phyloP scores from a whole-genome alignment of 2,113 vertebrate genomes.

The Xerus inauris region DNA sequence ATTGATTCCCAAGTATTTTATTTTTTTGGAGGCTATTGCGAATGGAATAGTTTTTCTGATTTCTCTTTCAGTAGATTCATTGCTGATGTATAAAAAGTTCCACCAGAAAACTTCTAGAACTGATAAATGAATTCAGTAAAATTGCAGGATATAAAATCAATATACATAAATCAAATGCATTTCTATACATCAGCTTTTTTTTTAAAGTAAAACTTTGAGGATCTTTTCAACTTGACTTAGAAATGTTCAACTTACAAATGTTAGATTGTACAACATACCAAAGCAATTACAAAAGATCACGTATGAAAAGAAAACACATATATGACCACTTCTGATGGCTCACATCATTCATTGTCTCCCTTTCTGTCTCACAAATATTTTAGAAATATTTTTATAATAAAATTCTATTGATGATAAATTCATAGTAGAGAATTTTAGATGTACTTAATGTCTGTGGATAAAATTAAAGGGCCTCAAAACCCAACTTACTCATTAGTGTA shows the following conservation, averaged over 20 bases:
- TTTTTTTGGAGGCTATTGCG: too few relatives aligned
- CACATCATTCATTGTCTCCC: neutral
- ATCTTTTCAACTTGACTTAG: neutral
- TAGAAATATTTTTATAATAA: neutral
- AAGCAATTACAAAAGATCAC: neutral
- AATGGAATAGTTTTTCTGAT: too few relatives aligned
- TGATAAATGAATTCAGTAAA: too few relatives aligned
- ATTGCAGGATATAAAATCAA: too few relatives aligned
- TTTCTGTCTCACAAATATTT: neutral
- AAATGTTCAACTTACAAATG: neutral
- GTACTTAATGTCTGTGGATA: neutral
- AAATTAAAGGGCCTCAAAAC: neutral
- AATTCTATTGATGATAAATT: neutral
- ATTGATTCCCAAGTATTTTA: too few relatives aligned
- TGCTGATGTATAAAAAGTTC: too few relatives aligned
- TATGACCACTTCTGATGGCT: neutral
- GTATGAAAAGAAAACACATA: neutral
- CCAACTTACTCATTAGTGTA: rapidly evolving
- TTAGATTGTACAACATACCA: neutral
- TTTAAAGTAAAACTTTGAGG: neutral
- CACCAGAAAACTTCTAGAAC: too few relatives aligned
- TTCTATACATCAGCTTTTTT: too few relatives aligned
- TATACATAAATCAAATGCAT: too few relatives aligned
- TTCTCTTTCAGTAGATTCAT: too few relatives aligned
- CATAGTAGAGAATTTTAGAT: neutral